phyloP scores from a whole-genome alignment of 2,888 invertebrate species.

The Nomada fabriciana region DNA sequence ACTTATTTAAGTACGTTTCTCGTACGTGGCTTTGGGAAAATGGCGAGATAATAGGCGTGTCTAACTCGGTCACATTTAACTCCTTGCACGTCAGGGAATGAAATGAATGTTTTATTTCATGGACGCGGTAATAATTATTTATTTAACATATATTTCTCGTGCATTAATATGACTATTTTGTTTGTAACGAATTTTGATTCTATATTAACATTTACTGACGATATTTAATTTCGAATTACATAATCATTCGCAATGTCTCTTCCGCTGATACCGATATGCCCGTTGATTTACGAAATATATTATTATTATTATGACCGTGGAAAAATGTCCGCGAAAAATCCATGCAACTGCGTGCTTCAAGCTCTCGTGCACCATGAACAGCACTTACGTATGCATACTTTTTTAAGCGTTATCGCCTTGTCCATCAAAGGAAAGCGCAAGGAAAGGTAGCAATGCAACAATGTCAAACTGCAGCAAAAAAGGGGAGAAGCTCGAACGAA shows the following conservation, averaged over 20 bases:
- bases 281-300: no score
- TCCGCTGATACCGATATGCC: no score
- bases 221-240: no score
- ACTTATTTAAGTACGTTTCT: conserved; percentile 11
- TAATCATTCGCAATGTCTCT: no score
- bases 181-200: no score
- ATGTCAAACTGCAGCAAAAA: neutral
- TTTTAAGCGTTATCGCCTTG: neutral
- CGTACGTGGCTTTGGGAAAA: neutral
- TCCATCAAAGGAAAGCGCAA: neutral
- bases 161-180: no score
- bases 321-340: neutral
- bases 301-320: no score
- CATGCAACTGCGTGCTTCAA: conserved; percentile 16
- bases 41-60: neutral
- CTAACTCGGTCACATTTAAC: neutral
- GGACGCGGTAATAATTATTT: neutral
- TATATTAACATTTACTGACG: no score
- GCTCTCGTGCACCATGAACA: conserved; percentile 8
- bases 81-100: no score
- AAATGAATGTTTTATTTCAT: neutral
- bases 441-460: neutral
- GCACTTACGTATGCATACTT: neutral
- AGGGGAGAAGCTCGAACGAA: neutral
- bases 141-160: no score